Percentiles rank a stretch among this genome's conserved stretches.
phyloP scores from a whole-genome alignment of 1,140 invertebrate genomes.

The Ectropis grisescens region DNA sequence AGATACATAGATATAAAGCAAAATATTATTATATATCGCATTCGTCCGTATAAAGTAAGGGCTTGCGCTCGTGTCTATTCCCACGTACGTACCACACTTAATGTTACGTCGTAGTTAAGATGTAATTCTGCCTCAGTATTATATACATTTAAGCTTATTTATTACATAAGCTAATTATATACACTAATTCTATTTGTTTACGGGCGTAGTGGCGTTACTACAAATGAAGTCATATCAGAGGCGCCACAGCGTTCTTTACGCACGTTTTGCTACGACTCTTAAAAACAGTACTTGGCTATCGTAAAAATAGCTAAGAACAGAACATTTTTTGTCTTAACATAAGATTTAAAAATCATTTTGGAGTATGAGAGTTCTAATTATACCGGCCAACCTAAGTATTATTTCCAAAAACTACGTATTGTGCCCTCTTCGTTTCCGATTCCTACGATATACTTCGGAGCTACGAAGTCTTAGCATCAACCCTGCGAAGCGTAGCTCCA shows the following conservation, averaged over 20 bases:
- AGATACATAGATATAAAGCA: conserved; percentile 69
- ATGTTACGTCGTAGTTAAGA: conserved; percentile 69
- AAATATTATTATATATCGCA: conserved; percentile 70
- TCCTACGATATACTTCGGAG: no score
- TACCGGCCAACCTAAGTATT: no score
- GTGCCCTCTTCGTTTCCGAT: no score
- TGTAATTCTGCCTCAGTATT: conserved; percentile 70
- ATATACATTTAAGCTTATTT: conserved; percentile 70
- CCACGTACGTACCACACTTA: conserved; percentile 66
- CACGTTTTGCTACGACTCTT: conserved; percentile 16
- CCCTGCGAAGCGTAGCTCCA: no score
- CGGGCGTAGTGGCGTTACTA: conserved; percentile 59
- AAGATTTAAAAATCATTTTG: no score
- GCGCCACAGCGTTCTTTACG: conserved; percentile 37
- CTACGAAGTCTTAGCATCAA: no score
- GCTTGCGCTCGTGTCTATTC: conserved; percentile 67
- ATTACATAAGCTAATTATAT: conserved; percentile 70
- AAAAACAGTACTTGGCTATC: no score
- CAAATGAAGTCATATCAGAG: conserved; percentile 64
- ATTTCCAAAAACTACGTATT: no score
- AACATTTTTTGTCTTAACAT: no score
- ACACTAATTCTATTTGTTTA: conserved; percentile 63
- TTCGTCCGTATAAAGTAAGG: conserved; percentile 68
- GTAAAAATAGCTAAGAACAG: no score
- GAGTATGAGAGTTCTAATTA: no score